Conservation (phyloP, 2,113 vertebrate species). For the Macroglossus sobrinus region DNA sequence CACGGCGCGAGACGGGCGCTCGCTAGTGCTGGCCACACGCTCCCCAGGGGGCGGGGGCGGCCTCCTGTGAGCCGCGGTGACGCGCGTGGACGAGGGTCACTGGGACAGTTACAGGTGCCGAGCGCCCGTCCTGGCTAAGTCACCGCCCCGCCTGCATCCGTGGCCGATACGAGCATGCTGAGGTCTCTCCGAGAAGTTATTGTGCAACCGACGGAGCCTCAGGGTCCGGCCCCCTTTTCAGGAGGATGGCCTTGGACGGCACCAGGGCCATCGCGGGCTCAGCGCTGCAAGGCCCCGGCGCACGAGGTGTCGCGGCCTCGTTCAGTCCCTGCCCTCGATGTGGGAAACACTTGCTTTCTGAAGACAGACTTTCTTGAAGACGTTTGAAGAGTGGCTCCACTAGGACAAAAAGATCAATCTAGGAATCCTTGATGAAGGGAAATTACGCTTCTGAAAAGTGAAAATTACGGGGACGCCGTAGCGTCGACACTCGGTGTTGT, state of each 20-base stretch:
- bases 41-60: too few species aligned
- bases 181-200: background rate
- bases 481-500: too few species aligned
- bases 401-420: background rate
- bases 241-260: too few species aligned
- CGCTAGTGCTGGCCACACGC: too few species aligned
- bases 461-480: background rate
- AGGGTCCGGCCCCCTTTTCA: background rate
- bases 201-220: background rate
- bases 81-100: too few species aligned
- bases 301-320: too few species aligned
- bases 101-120: background rate
- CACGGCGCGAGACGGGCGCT: too few species aligned
- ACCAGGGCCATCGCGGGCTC: too few species aligned
- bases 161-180: background rate
- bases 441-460: background rate
- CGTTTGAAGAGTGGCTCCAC: background rate
- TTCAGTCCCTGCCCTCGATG: background rate
- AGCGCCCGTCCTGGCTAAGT: background rate
- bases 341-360: conserved; percentile 7
- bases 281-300: too few species aligned
- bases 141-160: background rate
- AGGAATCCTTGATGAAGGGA: background rate
- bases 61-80: too few species aligned
- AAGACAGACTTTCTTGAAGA: background rate